Conservation (phyloP, 37 sponge, comb jelly and placozoan species). For the Aplysina aerophoba region DNA sequence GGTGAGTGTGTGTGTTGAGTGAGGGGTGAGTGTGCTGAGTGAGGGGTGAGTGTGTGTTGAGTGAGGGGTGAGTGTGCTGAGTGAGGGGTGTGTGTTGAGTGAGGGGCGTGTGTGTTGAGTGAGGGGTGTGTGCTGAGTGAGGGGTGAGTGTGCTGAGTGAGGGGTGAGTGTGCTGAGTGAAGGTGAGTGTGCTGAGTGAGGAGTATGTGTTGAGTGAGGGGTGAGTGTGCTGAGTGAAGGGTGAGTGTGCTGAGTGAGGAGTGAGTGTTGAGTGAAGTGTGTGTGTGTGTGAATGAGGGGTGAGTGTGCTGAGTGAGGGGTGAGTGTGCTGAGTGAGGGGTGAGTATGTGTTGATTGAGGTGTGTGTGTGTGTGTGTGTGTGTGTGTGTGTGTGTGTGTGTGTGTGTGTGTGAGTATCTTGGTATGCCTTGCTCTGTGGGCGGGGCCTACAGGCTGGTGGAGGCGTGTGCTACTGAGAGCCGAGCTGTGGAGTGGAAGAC, state of each 20-base stretch:
- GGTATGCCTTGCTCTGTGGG: too few species aligned
- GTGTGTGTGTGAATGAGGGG: neutral
- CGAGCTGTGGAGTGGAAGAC: conserved; percentile 9
- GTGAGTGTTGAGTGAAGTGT: neutral
- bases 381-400: neutral
- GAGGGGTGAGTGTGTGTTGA: neutral
- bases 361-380: neutral
- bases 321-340: neutral
- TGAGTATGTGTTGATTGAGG: neutral
- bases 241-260: neutral
- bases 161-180: neutral
- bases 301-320: conserved; percentile 1
- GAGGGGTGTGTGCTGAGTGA: too few species aligned
- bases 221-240: too few species aligned
- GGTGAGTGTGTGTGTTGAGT: conserved; percentile 6
- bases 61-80: neutral
- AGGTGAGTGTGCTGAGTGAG: neutral
- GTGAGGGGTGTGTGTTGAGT: neutral
- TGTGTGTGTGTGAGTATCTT: neutral
- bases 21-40: neutral
- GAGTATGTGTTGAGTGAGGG: too few species aligned
- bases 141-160: too few species aligned
- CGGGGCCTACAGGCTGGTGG: neutral
- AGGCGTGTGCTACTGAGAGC: neutral
- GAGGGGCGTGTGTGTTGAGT: neutral